Base-by-base conservation (phyloP, 2,888 invertebrate species). In the Phalangium opilio region DNA sequence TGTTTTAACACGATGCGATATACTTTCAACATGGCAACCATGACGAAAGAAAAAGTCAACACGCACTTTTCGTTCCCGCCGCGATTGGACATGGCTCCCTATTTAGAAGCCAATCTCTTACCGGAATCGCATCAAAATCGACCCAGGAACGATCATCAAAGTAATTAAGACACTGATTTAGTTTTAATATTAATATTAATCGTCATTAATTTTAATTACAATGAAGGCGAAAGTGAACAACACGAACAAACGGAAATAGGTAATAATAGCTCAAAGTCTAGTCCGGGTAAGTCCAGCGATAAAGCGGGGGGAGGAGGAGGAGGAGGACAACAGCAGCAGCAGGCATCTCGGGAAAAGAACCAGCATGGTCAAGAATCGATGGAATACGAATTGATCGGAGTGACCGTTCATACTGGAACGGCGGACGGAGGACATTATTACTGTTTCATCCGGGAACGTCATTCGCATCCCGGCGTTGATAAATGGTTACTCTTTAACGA, bases 1-100 rank as follows among this genome's bases (percentile, higher is more conserved):
- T 91, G 91, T 64, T 91, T 93, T 67, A 93, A 93, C 67, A 93
- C 91, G 0, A 90, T 93, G 91, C 75, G 93, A 21, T 93, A 93
- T 62, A 89, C 90, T 0, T 93, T 93, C 69, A 93, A 93, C 67
- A 91, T 93, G 90, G 75, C 90, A 32, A 93, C 93, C 0, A 91
- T 93, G 91, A 73, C 87, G 50, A 91, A 91, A 62, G 93, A 93
- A 65, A 93, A 93, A 64, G 91, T 93, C 1, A 93, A 93, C 68
- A 93, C 93, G 0, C 90, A 91, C 63, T 93, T 93, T 66, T 91
- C 90, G 12, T 93, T 93, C 67, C 93, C 93, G 0, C 75, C 91
- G 70, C 73, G 83, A 43, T 71, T 93, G 11, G 90, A 90, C 64
- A 93, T 93, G 91, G 83, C 84, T 0, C 84, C 84, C 36, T 93